A percentile compares a stretch with the other conserved stretches of the same genome.
Conservation (phyloP, 1,140 invertebrate species). For the Drosophila ficusphila region DNA sequence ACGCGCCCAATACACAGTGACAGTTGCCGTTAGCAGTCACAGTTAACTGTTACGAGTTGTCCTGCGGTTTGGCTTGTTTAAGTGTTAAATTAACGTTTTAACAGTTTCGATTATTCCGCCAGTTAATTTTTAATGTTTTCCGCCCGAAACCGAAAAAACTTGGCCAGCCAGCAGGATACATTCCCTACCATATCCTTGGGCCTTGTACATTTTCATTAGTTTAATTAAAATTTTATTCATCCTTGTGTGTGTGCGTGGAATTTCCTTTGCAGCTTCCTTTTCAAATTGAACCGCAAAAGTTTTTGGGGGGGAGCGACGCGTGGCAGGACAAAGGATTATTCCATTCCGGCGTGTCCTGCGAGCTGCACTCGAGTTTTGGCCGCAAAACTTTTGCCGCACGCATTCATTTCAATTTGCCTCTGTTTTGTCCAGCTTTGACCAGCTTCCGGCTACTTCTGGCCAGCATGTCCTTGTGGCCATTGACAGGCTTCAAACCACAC, state of each 20-base stretch:
- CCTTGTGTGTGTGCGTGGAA: constrained; percentile 1
- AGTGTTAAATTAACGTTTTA: constrained; percentile 82
- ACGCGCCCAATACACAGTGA: constrained; percentile 33
- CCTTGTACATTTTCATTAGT: constrained; percentile 73
- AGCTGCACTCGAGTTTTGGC: constrained; percentile 51
- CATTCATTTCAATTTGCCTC: constrained; percentile 78
- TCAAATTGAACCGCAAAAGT: constrained; percentile 79
- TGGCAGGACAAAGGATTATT: constrained; percentile 63
- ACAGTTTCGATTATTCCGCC: constrained; percentile 77
- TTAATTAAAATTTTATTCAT: constrained; percentile 75
- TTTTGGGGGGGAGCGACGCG: constrained; percentile 13
- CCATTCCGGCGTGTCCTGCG: constrained; percentile 70
- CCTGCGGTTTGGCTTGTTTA: constrained; percentile 79
- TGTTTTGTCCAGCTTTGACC: constrained; percentile 35
- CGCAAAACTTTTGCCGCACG: constrained; percentile 73
- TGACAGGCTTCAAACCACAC: constrained; percentile 51
- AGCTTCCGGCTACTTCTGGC: constrained; percentile 1
- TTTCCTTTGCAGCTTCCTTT: constrained; percentile 60
- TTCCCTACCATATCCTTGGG: constrained; percentile 42
- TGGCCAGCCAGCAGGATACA: constrained; percentile 18
- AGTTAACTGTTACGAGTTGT: constrained; percentile 58
- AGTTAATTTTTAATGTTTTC: constrained; percentile 76
- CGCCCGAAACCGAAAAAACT: constrained; percentile 10
- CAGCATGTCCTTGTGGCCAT: constrained; percentile 42
- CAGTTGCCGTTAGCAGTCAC: constrained; percentile 58